These are phyloP conservation scores for Agrotis ipsilon DNA, from an alignment of 2,888 invertebrate genomes.

Conservation along the genomic window DNA sequence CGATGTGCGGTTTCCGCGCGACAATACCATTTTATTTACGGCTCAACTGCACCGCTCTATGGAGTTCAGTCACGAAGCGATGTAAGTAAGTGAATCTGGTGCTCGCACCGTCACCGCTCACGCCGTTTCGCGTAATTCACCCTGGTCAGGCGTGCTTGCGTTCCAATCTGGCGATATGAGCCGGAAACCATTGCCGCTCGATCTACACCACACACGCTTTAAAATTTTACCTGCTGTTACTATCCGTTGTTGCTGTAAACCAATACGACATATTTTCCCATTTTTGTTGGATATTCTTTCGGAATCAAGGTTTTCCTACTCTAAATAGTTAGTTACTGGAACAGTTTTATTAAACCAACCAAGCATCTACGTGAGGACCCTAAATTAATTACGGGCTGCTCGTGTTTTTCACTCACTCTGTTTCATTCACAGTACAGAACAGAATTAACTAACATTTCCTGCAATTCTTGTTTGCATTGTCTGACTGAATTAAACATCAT, in stretches of 20 bases:
- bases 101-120: conserved; percentile 66
- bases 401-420: conserved; percentile 26
- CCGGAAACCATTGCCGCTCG: conserved; percentile 76
- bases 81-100: conserved; percentile 78
- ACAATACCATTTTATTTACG: conserved; percentile 86
- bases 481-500: conserved; percentile 22
- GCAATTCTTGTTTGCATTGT: conserved; percentile 12
- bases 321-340: conserved; percentile 17
- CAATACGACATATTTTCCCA: conserved; percentile 42
- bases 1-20: conserved; percentile 86
- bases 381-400: conserved; percentile 34
- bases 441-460: conserved; percentile 26
- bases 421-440: conserved; percentile 24
- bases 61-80: conserved; percentile 80
- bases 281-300: conserved; percentile 32
- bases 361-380: conserved; percentile 12
- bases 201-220: conserved; percentile 68
- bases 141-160: conserved; percentile 70
- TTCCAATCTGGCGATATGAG: conserved; percentile 78
- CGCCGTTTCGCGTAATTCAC: conserved; percentile 72
- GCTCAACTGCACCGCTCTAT: conserved; percentile 78
- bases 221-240: conserved; percentile 72
- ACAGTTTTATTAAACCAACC: conserved; percentile 28
- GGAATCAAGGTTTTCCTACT: conserved; percentile 11
- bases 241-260: conserved; percentile 51